Evolutionary conservation across 2,888 invertebrate genomes (phyloP).

Genomic region (Callyntrura sp.): DNA sequence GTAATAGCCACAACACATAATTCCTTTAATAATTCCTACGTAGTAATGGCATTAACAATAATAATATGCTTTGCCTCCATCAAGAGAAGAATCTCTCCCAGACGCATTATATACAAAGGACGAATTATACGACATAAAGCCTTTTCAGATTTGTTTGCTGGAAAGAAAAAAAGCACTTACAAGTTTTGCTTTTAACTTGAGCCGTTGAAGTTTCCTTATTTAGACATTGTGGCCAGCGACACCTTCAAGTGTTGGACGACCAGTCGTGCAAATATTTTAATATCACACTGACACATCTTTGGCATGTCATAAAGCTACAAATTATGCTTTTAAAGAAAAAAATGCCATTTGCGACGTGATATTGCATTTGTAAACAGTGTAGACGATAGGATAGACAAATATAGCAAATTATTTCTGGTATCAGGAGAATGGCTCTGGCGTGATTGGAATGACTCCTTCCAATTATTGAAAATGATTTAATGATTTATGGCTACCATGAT

Average conservation of each 20-base stretch:
- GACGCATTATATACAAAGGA: neutral
- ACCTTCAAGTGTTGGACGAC: neutral
- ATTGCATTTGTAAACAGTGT: too few species aligned
- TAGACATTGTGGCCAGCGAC: constrained; percentile 23
- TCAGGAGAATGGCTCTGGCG: neutral
- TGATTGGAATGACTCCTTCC: neutral
- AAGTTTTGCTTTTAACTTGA: neutral
- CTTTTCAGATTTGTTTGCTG: neutral
- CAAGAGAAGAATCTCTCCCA: constrained; percentile 4
- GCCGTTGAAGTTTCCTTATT: constrained; percentile 45
- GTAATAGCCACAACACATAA: neutral
- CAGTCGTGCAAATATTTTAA: too few species aligned
- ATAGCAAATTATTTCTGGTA: too few species aligned
- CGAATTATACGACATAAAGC: neutral
- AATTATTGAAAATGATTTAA: neutral
- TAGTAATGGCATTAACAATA: neutral
- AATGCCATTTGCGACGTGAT: too few species aligned
- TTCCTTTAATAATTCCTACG: neutral
- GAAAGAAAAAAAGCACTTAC: neutral
- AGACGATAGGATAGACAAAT: too few species aligned
- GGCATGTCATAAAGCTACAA: neutral
- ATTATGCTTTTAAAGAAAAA: too few species aligned
- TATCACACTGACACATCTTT: too few species aligned
- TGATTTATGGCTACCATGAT: too few species aligned
- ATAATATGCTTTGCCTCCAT: neutral